Conservation (phyloP, 2,113 vertebrate species). For the Phyllostomus discolor region DNA sequence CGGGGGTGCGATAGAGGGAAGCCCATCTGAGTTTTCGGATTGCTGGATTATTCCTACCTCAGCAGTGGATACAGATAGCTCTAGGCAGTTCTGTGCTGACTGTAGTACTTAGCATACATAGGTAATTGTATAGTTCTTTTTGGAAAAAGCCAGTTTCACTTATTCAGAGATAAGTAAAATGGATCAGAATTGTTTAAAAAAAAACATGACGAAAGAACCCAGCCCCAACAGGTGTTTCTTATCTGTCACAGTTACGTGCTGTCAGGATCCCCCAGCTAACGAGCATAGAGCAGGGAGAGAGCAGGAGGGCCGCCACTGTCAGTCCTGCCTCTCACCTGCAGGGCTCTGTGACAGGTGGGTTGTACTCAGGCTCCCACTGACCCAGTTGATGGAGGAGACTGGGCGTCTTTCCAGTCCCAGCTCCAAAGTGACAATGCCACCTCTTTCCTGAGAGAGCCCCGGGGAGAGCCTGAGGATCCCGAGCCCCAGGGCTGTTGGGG, state of each 20-base stretch:
- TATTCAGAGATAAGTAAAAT: slow-evolving; percentile 15
- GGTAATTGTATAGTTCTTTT: neutral
- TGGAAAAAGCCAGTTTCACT: neutral
- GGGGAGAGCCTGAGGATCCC: neutral
- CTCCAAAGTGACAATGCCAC: neutral
- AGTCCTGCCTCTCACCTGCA: neutral
- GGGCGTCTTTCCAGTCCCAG: neutral
- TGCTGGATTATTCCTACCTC: neutral
- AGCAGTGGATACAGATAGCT: neutral
- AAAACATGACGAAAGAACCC: neutral
- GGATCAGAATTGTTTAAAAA: neutral
- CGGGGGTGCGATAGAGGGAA: neutral
- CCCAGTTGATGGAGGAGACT: neutral
- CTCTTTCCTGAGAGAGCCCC: neutral
- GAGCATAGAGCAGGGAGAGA: neutral
- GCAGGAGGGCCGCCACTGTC: neutral
- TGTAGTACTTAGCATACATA: neutral
- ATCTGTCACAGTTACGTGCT: neutral
- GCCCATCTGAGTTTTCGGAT: neutral
- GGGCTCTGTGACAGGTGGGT: neutral
- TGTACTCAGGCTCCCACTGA: neutral
- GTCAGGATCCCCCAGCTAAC: neutral
- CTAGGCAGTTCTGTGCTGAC: neutral
- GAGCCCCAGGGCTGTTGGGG: neutral
- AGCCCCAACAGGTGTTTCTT: neutral